These are phyloP conservation scores for Trichacis sp. DNA, from an alignment of 2,888 invertebrate species.

Conservation along the genomic window DNA sequence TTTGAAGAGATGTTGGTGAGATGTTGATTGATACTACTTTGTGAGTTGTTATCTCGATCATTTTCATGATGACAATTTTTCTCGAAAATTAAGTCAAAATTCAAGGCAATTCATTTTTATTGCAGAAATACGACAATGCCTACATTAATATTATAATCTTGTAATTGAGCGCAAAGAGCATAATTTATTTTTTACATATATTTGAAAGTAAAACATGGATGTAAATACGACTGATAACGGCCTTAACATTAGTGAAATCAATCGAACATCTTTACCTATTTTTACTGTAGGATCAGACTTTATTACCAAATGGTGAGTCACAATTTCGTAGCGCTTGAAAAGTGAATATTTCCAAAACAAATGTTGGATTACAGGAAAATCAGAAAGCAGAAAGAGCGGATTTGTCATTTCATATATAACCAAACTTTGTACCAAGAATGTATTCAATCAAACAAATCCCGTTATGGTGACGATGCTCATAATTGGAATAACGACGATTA, in stretches of 20 bases:
- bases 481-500: conserved; percentile 68
- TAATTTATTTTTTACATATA: background rate
- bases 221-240: conserved; percentile 38
- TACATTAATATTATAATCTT: background rate
- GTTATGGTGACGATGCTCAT: conserved; percentile 63
- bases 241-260: conserved; percentile 39
- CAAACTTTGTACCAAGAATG: conserved; percentile 75
- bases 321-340: too few relatives aligned
- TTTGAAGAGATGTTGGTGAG: background rate
- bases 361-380: conserved; percentile 74
- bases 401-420: conserved; percentile 78
- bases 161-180: too few relatives aligned
- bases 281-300: conserved; percentile 41
- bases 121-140: background rate
- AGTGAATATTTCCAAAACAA: too few relatives aligned
- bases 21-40: background rate
- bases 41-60: background rate
- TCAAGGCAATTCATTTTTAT: background rate
- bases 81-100: too few relatives aligned
- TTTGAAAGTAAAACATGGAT: conserved; percentile 33
- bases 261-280: conserved; percentile 37
- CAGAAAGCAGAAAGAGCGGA: conserved; percentile 79
- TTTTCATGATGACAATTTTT: too few relatives aligned
- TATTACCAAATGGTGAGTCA: conserved; percentile 37
- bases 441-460: conserved; percentile 72